Percentiles rank a stretch among this genome's conserved stretches.
phyloP scores from a whole-genome alignment of 1,140 invertebrate genomes.

The Saccostrea cuccullata region DNA sequence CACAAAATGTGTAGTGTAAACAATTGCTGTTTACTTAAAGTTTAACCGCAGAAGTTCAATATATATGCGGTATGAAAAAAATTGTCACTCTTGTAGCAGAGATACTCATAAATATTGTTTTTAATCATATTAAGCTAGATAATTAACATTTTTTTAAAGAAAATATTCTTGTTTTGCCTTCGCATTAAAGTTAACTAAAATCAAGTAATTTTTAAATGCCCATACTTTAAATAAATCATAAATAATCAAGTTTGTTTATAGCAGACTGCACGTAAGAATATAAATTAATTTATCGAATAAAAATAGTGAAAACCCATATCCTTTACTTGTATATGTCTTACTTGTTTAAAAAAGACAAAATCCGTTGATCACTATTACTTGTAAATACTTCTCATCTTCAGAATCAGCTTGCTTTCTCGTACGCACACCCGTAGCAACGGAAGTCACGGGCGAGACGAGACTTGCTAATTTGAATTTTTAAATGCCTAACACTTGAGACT shows the following conservation, averaged over 20 bases:
- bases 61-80: not conserved
- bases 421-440: constrained; percentile 9
- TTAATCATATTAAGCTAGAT: not conserved
- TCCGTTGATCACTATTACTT: not conserved
- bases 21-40: constrained; percentile 9
- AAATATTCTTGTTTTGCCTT: not conserved
- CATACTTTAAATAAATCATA: too few relatives aligned
- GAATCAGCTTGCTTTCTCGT: not conserved
- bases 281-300: not conserved
- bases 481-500: constrained; percentile 26
- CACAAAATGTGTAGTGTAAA: constrained; percentile 4
- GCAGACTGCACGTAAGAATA: too few relatives aligned
- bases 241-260: too few relatives aligned
- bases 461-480: constrained; percentile 34
- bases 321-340: not conserved
- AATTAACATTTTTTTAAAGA: not conserved
- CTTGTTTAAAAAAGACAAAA: not conserved
- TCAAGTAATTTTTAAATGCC: too few relatives aligned
- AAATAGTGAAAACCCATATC: not conserved
- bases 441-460: constrained; percentile 27
- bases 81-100: not conserved
- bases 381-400: not conserved
- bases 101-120: not conserved
- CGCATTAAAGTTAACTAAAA: too few relatives aligned
- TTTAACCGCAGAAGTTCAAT: not conserved